Conservation (phyloP, 30 jellyfish, hydroid and myxozoan genomes). For the Aurelia coerulea region DNA sequence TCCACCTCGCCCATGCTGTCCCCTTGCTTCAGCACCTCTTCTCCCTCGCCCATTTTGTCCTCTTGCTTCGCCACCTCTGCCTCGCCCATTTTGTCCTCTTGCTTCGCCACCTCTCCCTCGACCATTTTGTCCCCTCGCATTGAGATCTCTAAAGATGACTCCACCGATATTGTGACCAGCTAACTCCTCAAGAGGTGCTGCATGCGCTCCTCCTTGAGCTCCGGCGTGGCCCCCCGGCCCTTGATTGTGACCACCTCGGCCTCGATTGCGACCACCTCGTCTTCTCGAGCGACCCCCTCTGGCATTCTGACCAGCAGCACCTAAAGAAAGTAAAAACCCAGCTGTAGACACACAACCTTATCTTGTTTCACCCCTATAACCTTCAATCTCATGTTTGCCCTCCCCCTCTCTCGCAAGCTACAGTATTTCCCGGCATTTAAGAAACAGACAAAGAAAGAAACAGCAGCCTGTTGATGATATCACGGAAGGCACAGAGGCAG, state of each 20-base stretch:
- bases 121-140: not conserved
- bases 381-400: not conserved
- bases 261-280: slow-evolving; percentile 17
- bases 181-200: too few species aligned
- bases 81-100: slow-evolving; percentile 4
- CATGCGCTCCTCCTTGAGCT: not conserved
- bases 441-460: too few species aligned
- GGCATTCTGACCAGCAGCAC: not conserved
- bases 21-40: not conserved
- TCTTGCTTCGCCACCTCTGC: not conserved
- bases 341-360: not conserved
- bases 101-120: not conserved
- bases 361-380: not conserved
- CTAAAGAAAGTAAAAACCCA: not conserved
- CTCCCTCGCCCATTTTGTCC: not conserved
- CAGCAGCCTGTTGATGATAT: too few species aligned
- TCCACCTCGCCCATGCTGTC: not conserved
- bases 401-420: not conserved
- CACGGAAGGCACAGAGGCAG: too few species aligned
- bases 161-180: too few species aligned
- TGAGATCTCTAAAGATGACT: too few species aligned
- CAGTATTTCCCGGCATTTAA: too few species aligned
- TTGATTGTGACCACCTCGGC: not conserved
- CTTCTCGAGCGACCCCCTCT: slow-evolving; percentile 1
- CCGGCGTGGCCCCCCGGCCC: not conserved